Conservation (phyloP, 1,140 invertebrate genomes). For the Proctacanthus coquilletti region DNA sequence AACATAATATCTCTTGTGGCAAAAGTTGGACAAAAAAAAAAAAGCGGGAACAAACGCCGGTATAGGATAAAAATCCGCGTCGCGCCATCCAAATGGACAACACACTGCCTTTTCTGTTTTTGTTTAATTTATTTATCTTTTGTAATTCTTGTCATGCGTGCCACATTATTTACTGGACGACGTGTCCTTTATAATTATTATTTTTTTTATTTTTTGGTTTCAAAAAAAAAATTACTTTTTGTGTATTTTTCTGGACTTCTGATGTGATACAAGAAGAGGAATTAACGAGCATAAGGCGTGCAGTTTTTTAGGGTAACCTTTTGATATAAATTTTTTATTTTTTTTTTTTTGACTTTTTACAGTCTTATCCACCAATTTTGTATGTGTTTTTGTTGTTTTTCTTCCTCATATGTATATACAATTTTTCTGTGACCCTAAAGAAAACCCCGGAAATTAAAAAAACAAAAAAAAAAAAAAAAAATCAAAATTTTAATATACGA, state of each 20-base stretch:
- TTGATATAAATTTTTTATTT: background rate
- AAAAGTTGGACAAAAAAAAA: no score
- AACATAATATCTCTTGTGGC: no score
- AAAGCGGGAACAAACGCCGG: no score
- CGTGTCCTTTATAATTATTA: background rate
- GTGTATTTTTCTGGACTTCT: background rate
- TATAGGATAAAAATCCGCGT: no score
- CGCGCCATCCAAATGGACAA: background rate
- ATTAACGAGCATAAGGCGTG: background rate
- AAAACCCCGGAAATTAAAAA: no score
- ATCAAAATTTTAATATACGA: background rate
- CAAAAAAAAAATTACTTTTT: background rate
- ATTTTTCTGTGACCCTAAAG: no score
- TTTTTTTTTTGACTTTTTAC: no score
- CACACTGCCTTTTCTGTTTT: background rate
- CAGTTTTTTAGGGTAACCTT: background rate
- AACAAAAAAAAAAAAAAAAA: background rate
- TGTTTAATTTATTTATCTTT: constrained; percentile 1
- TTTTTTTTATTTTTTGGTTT: background rate
- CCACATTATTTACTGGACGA: constrained; percentile 1
- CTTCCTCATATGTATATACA: no score
- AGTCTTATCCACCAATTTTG: no score
- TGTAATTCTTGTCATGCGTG: background rate
- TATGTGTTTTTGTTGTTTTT: no score
- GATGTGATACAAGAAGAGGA: background rate